These are phyloP conservation scores for Caenorhabditis briggsae DNA, from an alignment of 1,140 invertebrate genomes.

Conservation along the genomic window DNA sequence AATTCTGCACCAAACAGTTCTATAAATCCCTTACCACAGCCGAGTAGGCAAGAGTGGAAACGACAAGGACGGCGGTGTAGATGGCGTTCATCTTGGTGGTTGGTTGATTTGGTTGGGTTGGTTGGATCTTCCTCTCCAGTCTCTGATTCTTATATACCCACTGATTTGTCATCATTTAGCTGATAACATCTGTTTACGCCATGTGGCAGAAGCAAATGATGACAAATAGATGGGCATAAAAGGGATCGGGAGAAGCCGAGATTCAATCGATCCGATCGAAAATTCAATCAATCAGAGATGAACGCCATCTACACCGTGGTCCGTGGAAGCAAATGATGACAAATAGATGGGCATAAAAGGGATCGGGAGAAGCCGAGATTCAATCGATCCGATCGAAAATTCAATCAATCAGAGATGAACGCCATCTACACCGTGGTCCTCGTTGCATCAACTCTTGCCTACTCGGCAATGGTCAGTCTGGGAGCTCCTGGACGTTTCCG, in stretches of 20 bases:
- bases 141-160: not conserved
- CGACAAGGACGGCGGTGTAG: conserved; percentile 24
- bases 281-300: not conserved
- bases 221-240: not conserved
- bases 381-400: not conserved
- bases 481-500: too few species aligned
- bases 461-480: not conserved
- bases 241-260: too few species aligned
- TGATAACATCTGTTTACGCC: not conserved
- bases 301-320: too few species aligned
- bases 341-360: not conserved
- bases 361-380: too few species aligned
- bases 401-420: not conserved
- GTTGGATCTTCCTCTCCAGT: not conserved
- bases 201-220: not conserved
- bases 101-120: not conserved
- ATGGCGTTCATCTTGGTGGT: conserved; percentile 5
- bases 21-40: not conserved
- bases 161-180: not conserved
- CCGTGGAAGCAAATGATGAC: not conserved
- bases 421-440: conserved; percentile 10
- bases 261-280: not conserved
- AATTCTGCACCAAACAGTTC: too few species aligned
- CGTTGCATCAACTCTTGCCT: conserved; percentile 7
- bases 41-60: conserved; percentile 5